These are phyloP conservation scores for Hylyphantes graminicola DNA, from an alignment of 1,140 invertebrate species.

Conservation along the genomic window DNA sequence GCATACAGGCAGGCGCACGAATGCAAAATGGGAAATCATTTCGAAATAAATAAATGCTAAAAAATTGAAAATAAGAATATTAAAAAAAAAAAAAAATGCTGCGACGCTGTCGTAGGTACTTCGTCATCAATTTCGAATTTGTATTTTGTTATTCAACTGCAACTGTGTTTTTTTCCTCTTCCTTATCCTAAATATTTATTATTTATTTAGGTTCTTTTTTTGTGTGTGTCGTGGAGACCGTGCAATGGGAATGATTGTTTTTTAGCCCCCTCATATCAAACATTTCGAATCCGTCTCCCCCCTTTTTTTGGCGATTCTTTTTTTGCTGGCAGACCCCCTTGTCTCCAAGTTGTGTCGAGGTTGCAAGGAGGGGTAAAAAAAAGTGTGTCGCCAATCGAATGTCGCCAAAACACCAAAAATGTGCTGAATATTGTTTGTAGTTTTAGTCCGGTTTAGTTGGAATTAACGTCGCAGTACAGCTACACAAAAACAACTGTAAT, in stretches of 20 bases:
- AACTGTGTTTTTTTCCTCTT: slow-evolving; percentile 49
- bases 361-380: slow-evolving; percentile 23
- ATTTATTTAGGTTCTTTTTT: slow-evolving; percentile 28
- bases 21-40: slow-evolving; percentile 60
- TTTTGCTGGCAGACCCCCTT: slow-evolving; percentile 12
- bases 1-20: slow-evolving; percentile 38
- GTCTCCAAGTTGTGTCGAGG: slow-evolving; percentile 47
- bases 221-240: slow-evolving; percentile 19
- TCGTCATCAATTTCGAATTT: slow-evolving; percentile 61
- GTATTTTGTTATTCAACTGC: slow-evolving; percentile 60
- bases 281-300: slow-evolving; percentile 44
- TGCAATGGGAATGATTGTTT: slow-evolving; percentile 60
- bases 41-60: slow-evolving; percentile 60
- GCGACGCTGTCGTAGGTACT: slow-evolving; percentile 56
- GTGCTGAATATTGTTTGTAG: no score
- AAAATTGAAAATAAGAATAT: slow-evolving; percentile 53
- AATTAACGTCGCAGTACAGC: no score
- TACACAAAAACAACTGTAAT: no score
- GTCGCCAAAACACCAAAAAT: slow-evolving; percentile 25
- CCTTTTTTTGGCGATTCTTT: neutral
- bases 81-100: slow-evolving; percentile 56
- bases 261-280: slow-evolving; percentile 59
- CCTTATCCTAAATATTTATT: neutral
- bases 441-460: no score
- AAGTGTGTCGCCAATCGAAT: slow-evolving; percentile 26